Evolutionary conservation across 2,888 invertebrate species (phyloP), one percentile per base, ranked within the genome.

Genomic region (Thelaira solivaga): DNA sequence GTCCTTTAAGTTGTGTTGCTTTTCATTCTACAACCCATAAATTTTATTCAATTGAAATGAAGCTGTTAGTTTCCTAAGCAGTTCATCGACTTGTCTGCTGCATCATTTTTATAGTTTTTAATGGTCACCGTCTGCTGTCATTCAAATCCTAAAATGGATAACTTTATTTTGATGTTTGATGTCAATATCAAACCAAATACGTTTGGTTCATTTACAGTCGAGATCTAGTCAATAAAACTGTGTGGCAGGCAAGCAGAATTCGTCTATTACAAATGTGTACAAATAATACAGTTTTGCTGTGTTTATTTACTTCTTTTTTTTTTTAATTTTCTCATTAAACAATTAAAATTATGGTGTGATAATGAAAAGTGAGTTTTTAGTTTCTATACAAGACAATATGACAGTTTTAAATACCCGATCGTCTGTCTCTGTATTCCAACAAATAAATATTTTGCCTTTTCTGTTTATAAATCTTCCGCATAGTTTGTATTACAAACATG

Each of bases 121-220:
- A 53, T 2, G 4, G 22, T 16, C 8, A 59, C 43, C 26, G 31
- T 36, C 51, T 20, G 16, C 4, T 18, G 39, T 10, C 43, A 45
- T 20, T 20, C 16, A 31, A 11, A 2, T 29, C 68, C 49, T 49
- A 65, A 78, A 59, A 69, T 78, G 75, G 75, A 65, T 24, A 71
- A n/a, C n/a, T n/a, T n/a, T n/a, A n/a, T n/a, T n/a, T n/a, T n/a
- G 41, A 55, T 69, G 61, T 69, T 75, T 61, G 65, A 64, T 78
- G 78, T 78, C 78, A 78, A 74, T 78, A 78, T 71, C 74, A 74
- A 65, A 74, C 62, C 65, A 65, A 78, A 75, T 78, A 65, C 13
- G 55, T 62, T 29, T n/a, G n/a, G n/a, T n/a, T 16, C 11, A 16
- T 47, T 57, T 55, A 22, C 47, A 59, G 45, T 49, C 29, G 11